A percentile compares a stretch with the other conserved stretches of the same genome.
These are phyloP conservation scores for Gila robusta DNA, from an alignment of 2,797 vertebrate genomes.

Conservation along the genomic window DNA sequence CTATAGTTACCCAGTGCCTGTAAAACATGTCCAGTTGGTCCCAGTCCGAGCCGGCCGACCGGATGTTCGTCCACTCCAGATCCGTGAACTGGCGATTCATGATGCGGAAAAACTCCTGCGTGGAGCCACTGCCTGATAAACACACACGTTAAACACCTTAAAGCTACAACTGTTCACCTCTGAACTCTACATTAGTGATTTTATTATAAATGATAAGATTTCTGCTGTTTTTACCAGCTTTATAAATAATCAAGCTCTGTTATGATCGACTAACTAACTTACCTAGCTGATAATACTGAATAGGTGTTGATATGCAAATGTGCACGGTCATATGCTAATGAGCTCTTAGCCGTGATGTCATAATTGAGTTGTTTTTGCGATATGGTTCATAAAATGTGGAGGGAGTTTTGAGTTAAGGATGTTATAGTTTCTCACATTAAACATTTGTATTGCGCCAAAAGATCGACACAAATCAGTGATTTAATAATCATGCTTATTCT, in stretches of 20 bases:
- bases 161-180: not conserved
- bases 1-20: conserved; percentile 91
- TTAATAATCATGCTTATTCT: not conserved
- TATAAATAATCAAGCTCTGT: not conserved
- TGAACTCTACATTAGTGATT: not conserved
- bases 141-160: not conserved
- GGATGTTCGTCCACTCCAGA: conserved; percentile 89
- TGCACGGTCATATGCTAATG: not conserved
- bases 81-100: conserved; percentile 97
- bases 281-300: not conserved
- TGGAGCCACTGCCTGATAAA: conserved; percentile 86
- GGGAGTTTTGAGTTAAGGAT: not conserved
- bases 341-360: not conserved
- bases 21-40: conserved; percentile 91
- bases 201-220: too few relatives aligned
- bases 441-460: not conserved
- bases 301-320: not conserved
- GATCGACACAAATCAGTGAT: not conserved
- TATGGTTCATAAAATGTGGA: not conserved
- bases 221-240: not conserved
- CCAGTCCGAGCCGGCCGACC: conserved; percentile 83
- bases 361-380: not conserved
- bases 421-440: not conserved
- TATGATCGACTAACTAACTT: not conserved
- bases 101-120: conserved; percentile 92